A percentile compares a stretch with the other conserved stretches of the same genome.
phyloP scores from a whole-genome alignment of 1,140 invertebrate species.

The Himalopsyche phryganea region DNA sequence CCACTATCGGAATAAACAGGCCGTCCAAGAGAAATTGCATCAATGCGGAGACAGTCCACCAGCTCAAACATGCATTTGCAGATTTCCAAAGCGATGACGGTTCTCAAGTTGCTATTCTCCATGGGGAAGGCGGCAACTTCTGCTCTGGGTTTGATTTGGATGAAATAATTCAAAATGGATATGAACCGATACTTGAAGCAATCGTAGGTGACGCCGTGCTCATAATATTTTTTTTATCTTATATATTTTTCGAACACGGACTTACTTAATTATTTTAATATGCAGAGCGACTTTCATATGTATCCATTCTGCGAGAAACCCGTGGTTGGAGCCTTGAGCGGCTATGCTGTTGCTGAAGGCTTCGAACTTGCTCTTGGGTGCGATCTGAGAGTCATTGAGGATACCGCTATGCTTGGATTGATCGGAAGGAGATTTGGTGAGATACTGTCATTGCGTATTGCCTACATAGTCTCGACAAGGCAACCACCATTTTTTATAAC shows the following conservation, averaged over 20 bases:
- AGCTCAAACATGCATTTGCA: constrained; percentile 68
- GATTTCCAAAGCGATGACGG: constrained; percentile 74
- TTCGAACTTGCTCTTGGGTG: constrained; percentile 88
- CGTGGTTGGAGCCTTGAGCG: constrained; percentile 78
- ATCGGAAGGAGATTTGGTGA: constrained; percentile 79
- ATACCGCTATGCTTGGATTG: constrained; percentile 77
- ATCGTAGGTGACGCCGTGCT: constrained; percentile 39
- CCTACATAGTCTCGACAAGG: not conserved
- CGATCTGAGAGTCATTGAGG: constrained; percentile 84
- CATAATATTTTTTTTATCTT: constrained; percentile 1
- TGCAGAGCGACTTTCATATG: constrained; percentile 41
- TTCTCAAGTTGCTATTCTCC: constrained; percentile 69
- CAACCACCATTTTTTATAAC: not conserved
- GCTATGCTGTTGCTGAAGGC: constrained; percentile 85
- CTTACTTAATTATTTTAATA: no score
- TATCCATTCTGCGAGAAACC: constrained; percentile 71
- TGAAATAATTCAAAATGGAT: constrained; percentile 57
- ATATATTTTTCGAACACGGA: no score
- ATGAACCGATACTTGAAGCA: constrained; percentile 49
- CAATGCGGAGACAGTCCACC: constrained; percentile 61
- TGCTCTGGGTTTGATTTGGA: constrained; percentile 85
- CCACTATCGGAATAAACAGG: constrained; percentile 79
- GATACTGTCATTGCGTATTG: constrained; percentile 4
- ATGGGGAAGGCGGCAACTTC: constrained; percentile 87
- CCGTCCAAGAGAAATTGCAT: constrained; percentile 79